A percentile compares a stretch with the other conserved stretches of the same genome.
phyloP scores from a whole-genome alignment of 2,113 vertebrate genomes.

The Pao palembangensis region DNA sequence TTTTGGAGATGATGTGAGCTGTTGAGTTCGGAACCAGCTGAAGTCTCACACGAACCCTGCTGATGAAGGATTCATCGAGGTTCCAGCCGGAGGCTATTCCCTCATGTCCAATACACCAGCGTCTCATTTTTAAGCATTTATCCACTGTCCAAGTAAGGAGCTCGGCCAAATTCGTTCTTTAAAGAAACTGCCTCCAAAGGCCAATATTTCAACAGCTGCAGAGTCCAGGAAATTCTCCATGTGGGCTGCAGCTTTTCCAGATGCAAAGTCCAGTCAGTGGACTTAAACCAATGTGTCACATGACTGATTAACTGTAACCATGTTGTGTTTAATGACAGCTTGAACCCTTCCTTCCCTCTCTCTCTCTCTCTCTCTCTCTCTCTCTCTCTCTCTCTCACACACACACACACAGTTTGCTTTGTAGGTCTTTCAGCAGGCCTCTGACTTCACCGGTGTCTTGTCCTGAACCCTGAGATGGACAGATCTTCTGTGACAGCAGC shows the following conservation, averaged over 20 bases:
- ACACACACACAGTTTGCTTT: constrained; percentile 12
- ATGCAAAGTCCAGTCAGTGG: not conserved
- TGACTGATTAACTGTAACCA: constrained; percentile 24
- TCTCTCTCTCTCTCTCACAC: constrained; percentile 19
- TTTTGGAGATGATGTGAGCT: too few species aligned
- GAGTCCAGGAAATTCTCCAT: constrained; percentile 1
- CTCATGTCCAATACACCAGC: too few species aligned
- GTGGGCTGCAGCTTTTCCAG: constrained; percentile 4
- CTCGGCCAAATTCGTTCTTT: not conserved
- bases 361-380: too few species aligned
- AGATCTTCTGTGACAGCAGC: constrained; percentile 41
- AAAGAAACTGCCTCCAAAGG: not conserved
- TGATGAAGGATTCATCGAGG: too few species aligned
- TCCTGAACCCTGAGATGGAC: constrained; percentile 53
- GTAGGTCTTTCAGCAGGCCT: constrained; percentile 11
- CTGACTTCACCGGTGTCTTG: constrained; percentile 53
- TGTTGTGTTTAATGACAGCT: constrained; percentile 17
- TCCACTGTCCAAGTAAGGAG: too few species aligned
- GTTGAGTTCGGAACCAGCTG: too few species aligned
- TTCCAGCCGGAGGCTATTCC: too few species aligned
- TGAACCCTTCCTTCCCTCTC: not conserved
- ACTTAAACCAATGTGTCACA: constrained; percentile 44
- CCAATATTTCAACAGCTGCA: not conserved
- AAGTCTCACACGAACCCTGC: too few species aligned
- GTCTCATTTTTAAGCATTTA: too few species aligned